Evolutionary conservation across 2,888 invertebrate species (phyloP), one percentile per base, ranked within the genome.

Genomic region (Amitus sp.): DNA sequence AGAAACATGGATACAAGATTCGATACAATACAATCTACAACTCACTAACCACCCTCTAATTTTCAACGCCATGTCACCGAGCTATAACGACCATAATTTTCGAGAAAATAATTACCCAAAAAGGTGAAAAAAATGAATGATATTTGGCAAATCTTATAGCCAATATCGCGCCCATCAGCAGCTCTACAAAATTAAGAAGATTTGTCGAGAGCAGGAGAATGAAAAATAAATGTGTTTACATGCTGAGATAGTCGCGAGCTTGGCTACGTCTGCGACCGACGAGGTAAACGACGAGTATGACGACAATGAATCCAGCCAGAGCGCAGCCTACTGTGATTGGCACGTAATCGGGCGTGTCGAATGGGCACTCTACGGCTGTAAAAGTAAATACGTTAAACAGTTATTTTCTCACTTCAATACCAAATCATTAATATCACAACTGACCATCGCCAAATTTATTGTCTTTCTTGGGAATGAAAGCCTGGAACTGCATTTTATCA

Each of bases 281-380:
- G 67, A 98, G 87, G 85, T 98, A 99, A 40, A 95, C 95, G 70
- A 93, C 87, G 69, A 99, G 88, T 49, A 99, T 96, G 67, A 97
- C 89, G 61, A 96, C 84, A 66, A 98, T 95, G 57, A 98, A 87
- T 47, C 89, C 93, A 64, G 93, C 95, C 57, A 99, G 86, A 47
- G 95, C 94, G 80, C 94, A 94, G 12, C 98, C 99, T 63, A 99
- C 98, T 17, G 94, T 95, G 78, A 99, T 97, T 18, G 98, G 98
- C 56, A 99, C 97, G 65, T 95, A 88, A 84, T 98, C 98, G 12
- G 93, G 89, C 3, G 92, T 89, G 73, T 90, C 89, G 30, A 86
- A 85, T 55, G 88, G 85, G 82, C 94, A 94, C 75, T 93, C 91
- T 74, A 87, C 85, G 1, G 89, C 92, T 92, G 82, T 1, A 84